phyloP scores from a whole-genome alignment of 2,113 vertebrate species.

The Tetrax tetrax region DNA sequence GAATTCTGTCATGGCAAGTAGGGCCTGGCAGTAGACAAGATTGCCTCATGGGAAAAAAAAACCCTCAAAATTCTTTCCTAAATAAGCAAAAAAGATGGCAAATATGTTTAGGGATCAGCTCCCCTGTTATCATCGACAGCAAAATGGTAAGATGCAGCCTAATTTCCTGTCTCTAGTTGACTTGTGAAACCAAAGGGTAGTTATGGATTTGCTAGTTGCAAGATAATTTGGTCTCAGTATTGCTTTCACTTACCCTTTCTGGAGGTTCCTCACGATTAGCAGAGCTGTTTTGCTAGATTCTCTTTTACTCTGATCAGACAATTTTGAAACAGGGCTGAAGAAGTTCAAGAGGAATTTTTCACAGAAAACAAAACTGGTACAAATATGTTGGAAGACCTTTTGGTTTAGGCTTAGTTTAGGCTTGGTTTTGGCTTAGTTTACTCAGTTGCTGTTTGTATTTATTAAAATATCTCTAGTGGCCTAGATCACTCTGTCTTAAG shows the following conservation, averaged over 20 bases:
- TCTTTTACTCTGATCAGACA: background rate
- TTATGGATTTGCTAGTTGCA: background rate
- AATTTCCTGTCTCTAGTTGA: background rate
- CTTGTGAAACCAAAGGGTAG: background rate
- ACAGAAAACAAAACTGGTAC: background rate
- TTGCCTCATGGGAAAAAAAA: background rate
- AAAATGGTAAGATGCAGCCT: background rate
- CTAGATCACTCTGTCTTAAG: background rate
- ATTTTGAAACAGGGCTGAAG: background rate
- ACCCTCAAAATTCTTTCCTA: background rate
- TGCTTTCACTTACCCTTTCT: background rate
- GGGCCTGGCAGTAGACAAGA: background rate
- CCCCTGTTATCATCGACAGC: background rate
- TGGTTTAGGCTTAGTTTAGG: background rate
- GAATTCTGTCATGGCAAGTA: background rate
- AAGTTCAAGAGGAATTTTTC: background rate
- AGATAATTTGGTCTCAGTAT: background rate
- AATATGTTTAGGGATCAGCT: background rate
- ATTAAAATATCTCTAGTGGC: background rate
- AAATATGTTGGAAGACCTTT: background rate
- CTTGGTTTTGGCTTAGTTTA: background rate
- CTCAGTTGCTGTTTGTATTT: background rate
- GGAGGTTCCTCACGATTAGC: background rate
- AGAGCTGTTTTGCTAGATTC: background rate
- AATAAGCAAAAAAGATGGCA: background rate